Evolutionary conservation across 2,888 invertebrate species (phyloP), one percentile per base, ranked within the genome.

Genomic region (Amiota mariae): DNA sequence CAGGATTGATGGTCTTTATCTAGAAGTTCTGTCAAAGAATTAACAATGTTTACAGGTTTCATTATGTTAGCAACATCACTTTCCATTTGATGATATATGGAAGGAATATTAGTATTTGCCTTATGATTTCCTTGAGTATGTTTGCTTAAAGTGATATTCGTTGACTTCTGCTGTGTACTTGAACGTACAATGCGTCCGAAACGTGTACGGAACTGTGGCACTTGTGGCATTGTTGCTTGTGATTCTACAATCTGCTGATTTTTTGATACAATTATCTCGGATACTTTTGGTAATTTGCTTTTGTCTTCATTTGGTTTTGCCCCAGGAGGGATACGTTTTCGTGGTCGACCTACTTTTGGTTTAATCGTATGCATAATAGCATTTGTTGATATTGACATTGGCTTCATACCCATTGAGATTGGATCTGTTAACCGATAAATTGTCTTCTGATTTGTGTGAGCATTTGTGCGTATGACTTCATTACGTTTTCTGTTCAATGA

Each of bases 381-480:
- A 36, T n/a, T 51, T 54, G 47, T 48, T 57, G 36, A 36, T 47
- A 48, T 15, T 12, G 68, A 18, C 13, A 56, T 6, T 4, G 75
- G 73, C 8, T 81, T 78, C 72, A 89, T 80, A 4, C 85, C 85
- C 70, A 89, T 82, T 18, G 81, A 77, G 2, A 85, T 79, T 3
- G 89, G 88, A 15, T 87, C 85, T 63, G 87, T 73, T 64, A 89
- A 87, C 4, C 87, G 85, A 74, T 89, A 89, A 18, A 89, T 84
- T 15, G 88, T 87, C 75, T 86, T 88, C 51, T 88, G 85, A 66
- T 86, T 84, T 13, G 86, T 87, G 10, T 78, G 71, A 2, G 81
- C 81, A 64, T 88, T 81, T 1, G 86, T 87, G 2, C 88, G 85
- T 9, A 88, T 80, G 15, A 89, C 82, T 76, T 89, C 88, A 70